These are phyloP conservation scores for Pocillopora grandis DNA, from an alignment of 92 coral and sea anemone genomes.

Conservation along the genomic window DNA sequence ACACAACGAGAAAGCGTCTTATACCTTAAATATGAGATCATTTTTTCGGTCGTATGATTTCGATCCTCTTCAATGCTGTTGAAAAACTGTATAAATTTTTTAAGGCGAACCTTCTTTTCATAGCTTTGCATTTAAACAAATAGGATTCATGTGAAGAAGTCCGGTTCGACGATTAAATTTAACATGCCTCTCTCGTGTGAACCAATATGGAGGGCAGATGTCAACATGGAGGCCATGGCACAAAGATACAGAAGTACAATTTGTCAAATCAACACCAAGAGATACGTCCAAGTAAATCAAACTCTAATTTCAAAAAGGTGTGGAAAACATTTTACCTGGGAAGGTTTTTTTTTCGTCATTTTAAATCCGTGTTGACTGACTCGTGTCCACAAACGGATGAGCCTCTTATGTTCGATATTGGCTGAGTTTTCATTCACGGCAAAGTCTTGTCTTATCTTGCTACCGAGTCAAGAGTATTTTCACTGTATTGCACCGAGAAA, in stretches of 20 bases:
- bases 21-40: neutral
- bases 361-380: conserved; percentile 34
- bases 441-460: neutral
- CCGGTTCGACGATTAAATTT: conserved; percentile 26
- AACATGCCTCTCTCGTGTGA: conserved; percentile 10
- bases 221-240: conserved; percentile 25
- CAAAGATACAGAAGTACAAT: neutral
- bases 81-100: neutral
- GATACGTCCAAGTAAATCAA: neutral
- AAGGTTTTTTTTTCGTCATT: neutral
- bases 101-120: conserved; percentile 5
- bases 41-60: neutral
- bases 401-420: conserved; percentile 2
- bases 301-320: conserved; percentile 25
- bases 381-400: conserved; percentile 28
- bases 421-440: conserved; percentile 14
- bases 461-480: neutral
- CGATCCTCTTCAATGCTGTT: conserved; percentile 1
- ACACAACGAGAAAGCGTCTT: neutral
- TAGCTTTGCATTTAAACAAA: conserved; percentile 4
- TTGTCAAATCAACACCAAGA: conserved; percentile 25
- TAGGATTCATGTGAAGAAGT: conserved; percentile 25
- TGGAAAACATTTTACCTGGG: conserved; percentile 1
- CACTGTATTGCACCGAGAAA: conserved; percentile 9
- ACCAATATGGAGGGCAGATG: conserved; percentile 44